These are phyloP conservation scores for Pteronotus mesoamericanus DNA, from an alignment of 2,797 vertebrate species.

Conservation along the genomic window DNA sequence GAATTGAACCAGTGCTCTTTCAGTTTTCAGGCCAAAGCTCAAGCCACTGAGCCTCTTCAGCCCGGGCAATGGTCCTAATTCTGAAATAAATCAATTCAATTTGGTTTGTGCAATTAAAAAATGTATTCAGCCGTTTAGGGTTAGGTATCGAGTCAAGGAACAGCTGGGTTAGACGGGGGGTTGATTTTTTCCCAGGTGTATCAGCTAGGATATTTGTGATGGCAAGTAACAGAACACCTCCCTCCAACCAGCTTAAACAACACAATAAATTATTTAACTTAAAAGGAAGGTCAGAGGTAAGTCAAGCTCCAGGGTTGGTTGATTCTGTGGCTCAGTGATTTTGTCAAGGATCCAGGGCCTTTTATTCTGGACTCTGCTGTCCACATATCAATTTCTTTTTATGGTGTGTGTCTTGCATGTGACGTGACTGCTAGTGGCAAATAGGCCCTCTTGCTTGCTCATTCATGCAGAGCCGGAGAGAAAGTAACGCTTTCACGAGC, in stretches of 20 bases:
- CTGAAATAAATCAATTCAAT: background rate
- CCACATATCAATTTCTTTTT: background rate
- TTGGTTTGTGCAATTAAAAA: background rate
- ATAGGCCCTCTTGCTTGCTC: background rate
- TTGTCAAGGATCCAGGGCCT: background rate
- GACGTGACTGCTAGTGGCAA: background rate
- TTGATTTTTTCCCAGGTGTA: background rate
- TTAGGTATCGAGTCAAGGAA: background rate
- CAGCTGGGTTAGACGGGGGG: too few relatives aligned
- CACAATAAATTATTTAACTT: slow-evolving; percentile 44
- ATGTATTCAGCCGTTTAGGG: background rate
- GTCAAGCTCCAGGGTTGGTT: background rate
- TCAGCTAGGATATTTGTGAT: background rate
- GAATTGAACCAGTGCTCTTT: background rate
- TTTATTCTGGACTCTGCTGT: background rate
- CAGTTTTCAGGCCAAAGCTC: accelerated
- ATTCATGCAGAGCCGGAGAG: background rate
- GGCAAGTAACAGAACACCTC: slow-evolving; percentile 45
- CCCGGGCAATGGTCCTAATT: background rate
- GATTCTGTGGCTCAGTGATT: background rate
- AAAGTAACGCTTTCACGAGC: background rate
- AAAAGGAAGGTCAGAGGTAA: background rate
- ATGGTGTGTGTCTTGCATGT: background rate
- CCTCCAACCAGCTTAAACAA: background rate
- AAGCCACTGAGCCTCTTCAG: background rate